phyloP scores from a whole-genome alignment of 2,113 vertebrate species.

The Tetrao urogallus region DNA sequence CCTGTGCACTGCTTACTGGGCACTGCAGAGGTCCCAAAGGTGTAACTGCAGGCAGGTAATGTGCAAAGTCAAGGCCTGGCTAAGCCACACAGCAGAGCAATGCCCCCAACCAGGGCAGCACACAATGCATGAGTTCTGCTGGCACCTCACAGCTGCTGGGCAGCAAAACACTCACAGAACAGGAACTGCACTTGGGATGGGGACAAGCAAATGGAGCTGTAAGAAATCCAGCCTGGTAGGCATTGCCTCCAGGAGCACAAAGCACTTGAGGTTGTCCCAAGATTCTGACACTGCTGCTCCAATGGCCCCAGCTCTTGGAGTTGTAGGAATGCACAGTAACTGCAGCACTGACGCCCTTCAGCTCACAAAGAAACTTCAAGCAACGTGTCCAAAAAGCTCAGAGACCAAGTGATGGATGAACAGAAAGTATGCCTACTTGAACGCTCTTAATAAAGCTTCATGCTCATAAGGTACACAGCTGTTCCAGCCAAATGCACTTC shows the following conservation, averaged over 20 bases:
- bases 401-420: background rate
- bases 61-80: too few species aligned
- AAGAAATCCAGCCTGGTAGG: rapidly evolving
- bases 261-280: background rate
- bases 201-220: background rate
- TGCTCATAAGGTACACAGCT: conserved; percentile 21
- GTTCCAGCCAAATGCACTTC: background rate
- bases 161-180: background rate
- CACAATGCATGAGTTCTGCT: background rate
- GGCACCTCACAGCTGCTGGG: background rate
- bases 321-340: background rate
- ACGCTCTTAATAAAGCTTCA: background rate
- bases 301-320: background rate
- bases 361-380: conserved; percentile 17
- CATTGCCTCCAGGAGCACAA: background rate
- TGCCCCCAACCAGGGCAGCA: too few species aligned
- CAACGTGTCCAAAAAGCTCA: background rate
- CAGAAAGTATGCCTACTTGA: background rate
- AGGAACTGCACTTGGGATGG: rapidly evolving
- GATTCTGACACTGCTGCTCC: rapidly evolving
- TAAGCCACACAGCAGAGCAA: too few species aligned
- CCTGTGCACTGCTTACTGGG: too few species aligned
- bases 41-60: too few species aligned
- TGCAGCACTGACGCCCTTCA: background rate
- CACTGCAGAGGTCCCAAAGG: too few species aligned